Conservation (phyloP, 2,888 invertebrate genomes). For the Machimus rusticus region DNA sequence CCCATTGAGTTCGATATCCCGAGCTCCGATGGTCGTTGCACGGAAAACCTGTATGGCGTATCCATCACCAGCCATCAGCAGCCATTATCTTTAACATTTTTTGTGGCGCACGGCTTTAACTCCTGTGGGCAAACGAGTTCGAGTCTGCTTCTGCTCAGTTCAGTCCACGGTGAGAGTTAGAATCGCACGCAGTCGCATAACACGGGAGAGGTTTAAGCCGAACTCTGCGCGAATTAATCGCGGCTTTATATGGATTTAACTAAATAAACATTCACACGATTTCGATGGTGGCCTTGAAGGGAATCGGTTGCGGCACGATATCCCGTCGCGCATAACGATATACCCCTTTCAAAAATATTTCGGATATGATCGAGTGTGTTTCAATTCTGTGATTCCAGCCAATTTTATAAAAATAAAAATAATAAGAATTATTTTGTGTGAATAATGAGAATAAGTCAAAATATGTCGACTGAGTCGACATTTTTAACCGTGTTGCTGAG, state of each 20-base stretch:
- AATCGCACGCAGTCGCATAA: slow-evolving; percentile 14
- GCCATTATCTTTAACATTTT: slow-evolving; percentile 38
- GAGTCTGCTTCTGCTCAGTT: slow-evolving; percentile 1
- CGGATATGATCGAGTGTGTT: neutral
- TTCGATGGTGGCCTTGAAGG: neutral
- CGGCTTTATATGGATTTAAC: neutral
- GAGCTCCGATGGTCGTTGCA: neutral
- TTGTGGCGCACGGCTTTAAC: slow-evolving; percentile 10
- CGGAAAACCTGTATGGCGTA: slow-evolving; percentile 31
- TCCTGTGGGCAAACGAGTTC: slow-evolving; percentile 38
- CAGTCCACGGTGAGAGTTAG: slow-evolving; percentile 18
- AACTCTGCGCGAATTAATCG: neutral
- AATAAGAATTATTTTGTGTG: neutral
- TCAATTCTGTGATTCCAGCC: neutral
- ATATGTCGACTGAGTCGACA: slow-evolving; percentile 33
- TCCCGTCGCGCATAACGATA: neutral
- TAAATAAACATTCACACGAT: neutral
- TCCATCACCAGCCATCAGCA: slow-evolving; percentile 35
- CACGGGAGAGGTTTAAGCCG: neutral
- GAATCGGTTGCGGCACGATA: neutral
- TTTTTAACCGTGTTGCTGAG: slow-evolving; percentile 40
- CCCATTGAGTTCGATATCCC: neutral
- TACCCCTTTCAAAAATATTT: neutral
- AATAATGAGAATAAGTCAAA: slow-evolving; percentile 30
- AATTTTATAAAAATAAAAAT: neutral